Conservation (phyloP, 2,888 invertebrate species). For the Pteria penguin region DNA sequence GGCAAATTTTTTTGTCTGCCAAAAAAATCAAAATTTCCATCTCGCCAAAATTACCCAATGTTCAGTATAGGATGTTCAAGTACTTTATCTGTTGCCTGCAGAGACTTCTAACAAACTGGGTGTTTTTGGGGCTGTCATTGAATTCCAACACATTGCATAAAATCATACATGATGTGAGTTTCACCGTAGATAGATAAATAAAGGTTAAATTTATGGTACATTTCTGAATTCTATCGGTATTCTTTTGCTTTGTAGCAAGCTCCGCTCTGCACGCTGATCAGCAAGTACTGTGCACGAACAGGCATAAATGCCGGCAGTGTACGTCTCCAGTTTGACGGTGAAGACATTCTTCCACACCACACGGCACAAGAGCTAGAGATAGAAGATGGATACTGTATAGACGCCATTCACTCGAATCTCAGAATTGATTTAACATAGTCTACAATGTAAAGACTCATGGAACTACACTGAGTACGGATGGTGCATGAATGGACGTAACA, state of each 20-base stretch:
- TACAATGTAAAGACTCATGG: no score
- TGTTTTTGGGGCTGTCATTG: background rate
- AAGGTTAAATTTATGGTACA: no score
- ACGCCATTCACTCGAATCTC: slow-evolving; percentile 26
- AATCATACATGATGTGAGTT: background rate
- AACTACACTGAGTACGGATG: no score
- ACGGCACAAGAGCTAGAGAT: slow-evolving; percentile 29
- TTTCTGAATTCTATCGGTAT: background rate
- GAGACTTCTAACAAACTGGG: no score
- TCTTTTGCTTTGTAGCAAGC: slow-evolving; percentile 18
- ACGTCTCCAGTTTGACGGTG: slow-evolving; percentile 34
- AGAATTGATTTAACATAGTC: no score
- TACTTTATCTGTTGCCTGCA: no score
- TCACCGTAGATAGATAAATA: no score
- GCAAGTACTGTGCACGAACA: slow-evolving; percentile 24
- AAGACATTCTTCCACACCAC: slow-evolving; percentile 15
- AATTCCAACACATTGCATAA: background rate
- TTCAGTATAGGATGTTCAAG: no score
- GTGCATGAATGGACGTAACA: no score
- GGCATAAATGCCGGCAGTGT: slow-evolving; percentile 7
- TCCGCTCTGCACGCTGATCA: slow-evolving; percentile 14
- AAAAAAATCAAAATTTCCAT: no score
- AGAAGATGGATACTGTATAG: slow-evolving; percentile 39
- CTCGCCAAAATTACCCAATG: no score
- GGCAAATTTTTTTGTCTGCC: no score